phyloP scores from a whole-genome alignment of 2,888 invertebrate genomes.

The Herminia tarsipennalis region DNA sequence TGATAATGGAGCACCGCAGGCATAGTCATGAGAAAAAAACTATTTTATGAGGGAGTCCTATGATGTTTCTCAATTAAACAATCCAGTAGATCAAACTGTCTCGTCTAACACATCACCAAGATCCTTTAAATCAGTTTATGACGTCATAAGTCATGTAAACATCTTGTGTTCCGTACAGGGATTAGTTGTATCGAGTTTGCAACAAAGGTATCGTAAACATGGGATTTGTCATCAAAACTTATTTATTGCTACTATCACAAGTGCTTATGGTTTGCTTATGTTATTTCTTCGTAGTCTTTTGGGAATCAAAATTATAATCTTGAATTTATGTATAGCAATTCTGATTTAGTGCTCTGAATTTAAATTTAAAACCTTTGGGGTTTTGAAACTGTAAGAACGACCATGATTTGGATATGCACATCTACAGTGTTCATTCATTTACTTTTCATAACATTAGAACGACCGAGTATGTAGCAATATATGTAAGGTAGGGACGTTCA shows the following conservation, averaged over 20 bases:
- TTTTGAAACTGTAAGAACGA: too few relatives aligned
- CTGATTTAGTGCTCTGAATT: background rate
- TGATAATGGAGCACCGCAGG: too few relatives aligned
- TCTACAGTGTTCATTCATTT: too few relatives aligned
- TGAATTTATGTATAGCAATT: background rate
- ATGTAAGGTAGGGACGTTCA: constrained; percentile 15
- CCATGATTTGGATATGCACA: too few relatives aligned
- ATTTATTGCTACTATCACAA: constrained; percentile 52
- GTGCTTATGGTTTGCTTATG: constrained; percentile 43
- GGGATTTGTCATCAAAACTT: constrained; percentile 54
- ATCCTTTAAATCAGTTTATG: constrained; percentile 18
- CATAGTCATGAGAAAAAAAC: too few relatives aligned
- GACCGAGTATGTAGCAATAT: background rate
- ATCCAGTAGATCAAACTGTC: background rate
- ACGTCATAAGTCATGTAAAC: constrained; percentile 28
- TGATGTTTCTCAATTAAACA: background rate
- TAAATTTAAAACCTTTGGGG: too few relatives aligned
- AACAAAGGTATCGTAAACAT: constrained; percentile 40
- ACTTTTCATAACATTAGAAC: too few relatives aligned
- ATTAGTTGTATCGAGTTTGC: constrained; percentile 38
- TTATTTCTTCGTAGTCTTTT: constrained; percentile 22
- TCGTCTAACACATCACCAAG: background rate
- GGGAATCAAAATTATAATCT: background rate
- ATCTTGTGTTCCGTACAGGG: constrained; percentile 20
- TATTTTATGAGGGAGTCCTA: background rate